phyloP scores from a whole-genome alignment of 2,113 vertebrate species.

The Plectropomus leopardus region DNA sequence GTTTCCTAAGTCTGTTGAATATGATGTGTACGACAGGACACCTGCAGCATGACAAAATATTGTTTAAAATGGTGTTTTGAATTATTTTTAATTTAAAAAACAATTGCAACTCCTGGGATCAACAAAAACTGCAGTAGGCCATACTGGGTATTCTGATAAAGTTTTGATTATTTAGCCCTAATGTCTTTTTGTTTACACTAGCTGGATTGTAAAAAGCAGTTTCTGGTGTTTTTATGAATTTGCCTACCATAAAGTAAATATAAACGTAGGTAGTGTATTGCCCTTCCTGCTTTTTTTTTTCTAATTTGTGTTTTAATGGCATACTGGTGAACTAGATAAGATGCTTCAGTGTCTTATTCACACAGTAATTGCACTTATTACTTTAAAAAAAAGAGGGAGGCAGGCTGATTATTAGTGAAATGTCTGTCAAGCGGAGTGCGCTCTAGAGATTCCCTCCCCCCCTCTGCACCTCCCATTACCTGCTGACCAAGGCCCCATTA shows the following conservation, averaged over 20 bases:
- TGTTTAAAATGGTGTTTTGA: no score
- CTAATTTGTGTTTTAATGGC: neutral
- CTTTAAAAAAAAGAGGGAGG: neutral
- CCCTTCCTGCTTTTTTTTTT: neutral
- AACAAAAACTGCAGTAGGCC: no score
- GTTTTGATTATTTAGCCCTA: neutral
- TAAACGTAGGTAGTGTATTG: neutral
- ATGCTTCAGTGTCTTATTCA: neutral
- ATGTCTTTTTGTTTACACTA: neutral
- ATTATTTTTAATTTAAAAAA: no score
- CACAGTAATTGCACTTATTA: constrained; percentile 10
- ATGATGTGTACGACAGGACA: no score
- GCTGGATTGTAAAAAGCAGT: neutral
- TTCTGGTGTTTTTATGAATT: neutral
- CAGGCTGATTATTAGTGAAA: constrained; percentile 46
- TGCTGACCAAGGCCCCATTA: constrained; percentile 50
- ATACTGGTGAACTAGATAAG: neutral
- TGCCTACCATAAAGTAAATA: neutral
- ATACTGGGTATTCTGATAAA: no score
- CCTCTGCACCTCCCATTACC: constrained; percentile 20
- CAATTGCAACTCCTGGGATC: no score
- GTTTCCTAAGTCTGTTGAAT: no score
- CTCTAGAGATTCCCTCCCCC: constrained; percentile 38
- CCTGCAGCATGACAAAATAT: no score
- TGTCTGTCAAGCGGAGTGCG: constrained; percentile 37